Percentiles rank a stretch among this genome's conserved stretches.
Conservation (phyloP, 2,113 vertebrate species). For the Anolis carolinensis region DNA sequence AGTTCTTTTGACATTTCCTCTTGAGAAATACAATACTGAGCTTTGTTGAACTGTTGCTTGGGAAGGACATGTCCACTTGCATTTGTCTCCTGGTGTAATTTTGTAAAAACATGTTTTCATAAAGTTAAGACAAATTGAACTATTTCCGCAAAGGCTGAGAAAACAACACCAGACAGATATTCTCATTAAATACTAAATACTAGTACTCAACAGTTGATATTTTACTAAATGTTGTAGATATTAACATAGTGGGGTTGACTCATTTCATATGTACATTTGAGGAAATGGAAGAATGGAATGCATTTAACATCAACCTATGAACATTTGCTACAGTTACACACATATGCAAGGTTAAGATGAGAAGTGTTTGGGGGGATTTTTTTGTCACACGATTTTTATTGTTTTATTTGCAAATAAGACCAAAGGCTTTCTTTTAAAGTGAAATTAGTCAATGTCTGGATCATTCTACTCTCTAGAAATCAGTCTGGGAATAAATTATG, state of each 20-base stretch:
- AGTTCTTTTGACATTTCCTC: conserved; percentile 75
- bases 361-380: no score
- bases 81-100: conserved; percentile 48
- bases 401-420: not conserved
- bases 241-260: conserved; percentile 39
- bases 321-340: not conserved
- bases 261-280: conserved; percentile 14
- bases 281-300: not conserved
- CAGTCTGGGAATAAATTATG: not conserved
- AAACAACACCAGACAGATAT: conserved; percentile 20
- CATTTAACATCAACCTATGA: not conserved
- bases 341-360: no score
- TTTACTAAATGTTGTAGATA: conserved; percentile 45
- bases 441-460: not conserved
- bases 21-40: conserved; percentile 64
- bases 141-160: conserved; percentile 41
- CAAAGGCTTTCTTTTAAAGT: not conserved
- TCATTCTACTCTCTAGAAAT: not conserved
- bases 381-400: not conserved
- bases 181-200: conserved; percentile 2
- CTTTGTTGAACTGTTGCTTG: conserved; percentile 64
- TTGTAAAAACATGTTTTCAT: conserved; percentile 53
- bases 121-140: conserved; percentile 60
- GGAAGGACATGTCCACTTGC: conserved; percentile 59
- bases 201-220: no score